Conservation (phyloP, 2,797 vertebrate genomes). For the Micrastur ruficollis region DNA sequence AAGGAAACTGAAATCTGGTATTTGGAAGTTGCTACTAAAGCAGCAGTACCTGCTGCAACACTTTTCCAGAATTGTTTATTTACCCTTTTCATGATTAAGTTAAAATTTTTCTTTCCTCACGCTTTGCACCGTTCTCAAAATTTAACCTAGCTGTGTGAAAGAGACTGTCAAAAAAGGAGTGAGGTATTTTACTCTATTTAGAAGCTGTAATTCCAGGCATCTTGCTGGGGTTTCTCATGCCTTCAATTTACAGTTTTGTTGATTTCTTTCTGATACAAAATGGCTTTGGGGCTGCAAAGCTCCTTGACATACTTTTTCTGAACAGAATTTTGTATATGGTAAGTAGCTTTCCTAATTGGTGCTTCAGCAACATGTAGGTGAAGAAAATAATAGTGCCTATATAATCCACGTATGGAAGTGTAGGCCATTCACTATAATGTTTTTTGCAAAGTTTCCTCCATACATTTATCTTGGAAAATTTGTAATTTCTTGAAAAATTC, state of each 20-base stretch:
- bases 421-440: neutral
- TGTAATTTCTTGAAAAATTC: neutral
- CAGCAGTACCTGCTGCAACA: neutral
- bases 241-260: neutral
- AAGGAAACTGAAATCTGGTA: neutral
- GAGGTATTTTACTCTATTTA: neutral
- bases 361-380: neutral
- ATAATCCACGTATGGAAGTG: neutral
- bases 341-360: neutral
- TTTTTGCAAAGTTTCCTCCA: neutral
- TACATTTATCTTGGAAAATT: neutral
- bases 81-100: neutral
- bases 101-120: neutral
- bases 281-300: neutral
- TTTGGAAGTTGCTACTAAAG: neutral
- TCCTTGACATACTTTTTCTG: neutral
- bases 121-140: neutral
- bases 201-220: neutral
- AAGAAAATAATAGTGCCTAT: neutral
- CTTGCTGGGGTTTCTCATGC: neutral
- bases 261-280: neutral
- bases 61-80: neutral
- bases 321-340: neutral
- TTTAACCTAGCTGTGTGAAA: neutral
- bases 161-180: neutral